These are phyloP conservation scores for Peromyscus polionotus DNA, from an alignment of 2,113 vertebrate genomes.

Conservation along the genomic window DNA sequence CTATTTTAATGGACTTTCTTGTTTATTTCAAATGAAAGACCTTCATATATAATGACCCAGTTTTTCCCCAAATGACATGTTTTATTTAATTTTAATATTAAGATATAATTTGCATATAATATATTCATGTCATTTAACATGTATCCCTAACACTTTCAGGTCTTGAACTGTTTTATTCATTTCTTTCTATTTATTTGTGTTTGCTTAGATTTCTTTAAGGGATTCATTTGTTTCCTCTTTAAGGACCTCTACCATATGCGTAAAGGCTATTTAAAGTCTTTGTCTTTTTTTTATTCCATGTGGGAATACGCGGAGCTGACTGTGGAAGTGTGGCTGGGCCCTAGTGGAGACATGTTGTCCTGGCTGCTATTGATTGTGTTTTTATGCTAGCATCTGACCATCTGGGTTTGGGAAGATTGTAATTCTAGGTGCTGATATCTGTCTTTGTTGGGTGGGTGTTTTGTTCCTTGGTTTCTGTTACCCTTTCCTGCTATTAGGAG, in stretches of 20 bases:
- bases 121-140: background rate
- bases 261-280: background rate
- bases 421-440: too few relatives aligned
- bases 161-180: background rate
- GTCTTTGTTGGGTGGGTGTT: too few relatives aligned
- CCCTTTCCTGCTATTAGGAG: background rate
- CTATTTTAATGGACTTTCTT: background rate
- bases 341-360: background rate
- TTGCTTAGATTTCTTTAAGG: background rate
- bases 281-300: background rate
- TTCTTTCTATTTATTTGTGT: background rate
- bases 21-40: background rate
- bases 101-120: background rate
- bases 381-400: background rate
- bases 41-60: background rate
- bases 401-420: too few relatives aligned
- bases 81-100: background rate
- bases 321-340: background rate
- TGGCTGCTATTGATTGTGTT: background rate
- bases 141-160: background rate
- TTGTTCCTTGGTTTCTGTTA: background rate
- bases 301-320: background rate
- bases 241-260: background rate
- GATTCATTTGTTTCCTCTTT: background rate
- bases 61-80: background rate